Evolutionary conservation across 53 echinoderm and acorn worm genomes (phyloP).

Genomic region (Hippasteria phrygiana): DNA sequence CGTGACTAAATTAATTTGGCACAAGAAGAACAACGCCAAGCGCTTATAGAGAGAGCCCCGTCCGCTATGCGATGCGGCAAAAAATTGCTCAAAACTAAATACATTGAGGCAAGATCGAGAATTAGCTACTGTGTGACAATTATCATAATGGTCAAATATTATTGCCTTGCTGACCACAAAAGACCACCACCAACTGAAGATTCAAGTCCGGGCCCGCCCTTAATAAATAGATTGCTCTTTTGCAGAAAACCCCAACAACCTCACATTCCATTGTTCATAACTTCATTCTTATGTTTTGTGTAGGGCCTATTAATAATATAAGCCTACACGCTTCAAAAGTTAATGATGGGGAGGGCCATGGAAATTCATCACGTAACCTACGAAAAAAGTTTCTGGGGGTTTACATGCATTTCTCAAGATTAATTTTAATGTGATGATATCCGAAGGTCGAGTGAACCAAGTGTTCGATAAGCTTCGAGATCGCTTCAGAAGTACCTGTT

Average conservation of each 20-base stretch:
- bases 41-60: too few species aligned
- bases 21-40: too few species aligned
- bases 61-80: too few species aligned
- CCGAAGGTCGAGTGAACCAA: not conserved
- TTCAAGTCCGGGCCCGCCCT: not conserved
- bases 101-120: too few species aligned
- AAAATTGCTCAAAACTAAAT: too few species aligned
- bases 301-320: too few species aligned
- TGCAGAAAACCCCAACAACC: not conserved
- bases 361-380: not conserved
- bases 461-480: not conserved
- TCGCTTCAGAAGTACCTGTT: not conserved
- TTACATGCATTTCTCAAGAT: not conserved
- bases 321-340: not conserved
- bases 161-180: not conserved
- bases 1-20: too few species aligned
- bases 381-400: not conserved
- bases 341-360: not conserved
- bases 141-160: too few species aligned
- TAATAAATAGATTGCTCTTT: not conserved
- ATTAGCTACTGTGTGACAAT: too few species aligned
- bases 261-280: not conserved
- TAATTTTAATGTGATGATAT: not conserved
- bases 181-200: not conserved
- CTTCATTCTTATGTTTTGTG: too few species aligned